Percentiles rank a stretch among this genome's conserved stretches.
Evolutionary conservation across 2,797 vertebrate species (phyloP).

Genomic region (Gephyroberyx darwinii): DNA sequence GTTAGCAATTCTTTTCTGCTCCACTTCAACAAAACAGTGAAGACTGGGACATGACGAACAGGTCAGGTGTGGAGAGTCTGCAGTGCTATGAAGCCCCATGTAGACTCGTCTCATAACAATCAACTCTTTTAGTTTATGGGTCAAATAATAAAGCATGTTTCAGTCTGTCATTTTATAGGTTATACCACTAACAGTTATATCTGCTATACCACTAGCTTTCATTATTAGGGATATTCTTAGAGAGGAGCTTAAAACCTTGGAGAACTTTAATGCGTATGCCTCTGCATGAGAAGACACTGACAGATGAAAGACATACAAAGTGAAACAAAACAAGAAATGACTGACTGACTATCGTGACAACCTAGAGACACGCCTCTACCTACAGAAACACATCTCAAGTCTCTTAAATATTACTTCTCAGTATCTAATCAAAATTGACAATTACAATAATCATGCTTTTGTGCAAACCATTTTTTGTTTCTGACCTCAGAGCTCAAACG

Average conservation of each 20-base stretch:
- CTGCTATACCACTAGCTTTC: not conserved
- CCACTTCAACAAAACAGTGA: too few species aligned
- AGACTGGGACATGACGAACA: too few species aligned
- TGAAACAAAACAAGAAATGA: slow-evolving; percentile 50
- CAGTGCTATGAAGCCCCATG: too few species aligned
- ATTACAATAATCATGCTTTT: slow-evolving; percentile 24
- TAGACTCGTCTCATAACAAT: too few species aligned
- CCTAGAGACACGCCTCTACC: not conserved
- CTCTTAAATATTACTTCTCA: slow-evolving; percentile 6
- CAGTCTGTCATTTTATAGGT: not conserved
- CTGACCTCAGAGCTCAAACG: slow-evolving; percentile 44
- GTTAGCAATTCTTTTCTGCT: not conserved
- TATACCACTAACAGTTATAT: not conserved
- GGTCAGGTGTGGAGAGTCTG: too few species aligned
- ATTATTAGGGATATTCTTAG: slow-evolving; percentile 21
- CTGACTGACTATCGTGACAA: slow-evolving; percentile 23
- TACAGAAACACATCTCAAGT: slow-evolving; percentile 26
- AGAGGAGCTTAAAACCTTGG: slow-evolving; percentile 43
- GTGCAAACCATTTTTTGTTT: slow-evolving; percentile 55
- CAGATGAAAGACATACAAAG: slow-evolving; percentile 53
- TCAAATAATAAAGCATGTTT: too few species aligned
- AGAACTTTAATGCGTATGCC: slow-evolving; percentile 64
- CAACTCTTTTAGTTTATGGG: too few species aligned
- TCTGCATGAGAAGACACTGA: slow-evolving; percentile 56
- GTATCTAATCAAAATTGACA: slow-evolving; percentile 32